Conservation (phyloP, 2,113 vertebrate genomes). For the Amazona guildingii region DNA sequence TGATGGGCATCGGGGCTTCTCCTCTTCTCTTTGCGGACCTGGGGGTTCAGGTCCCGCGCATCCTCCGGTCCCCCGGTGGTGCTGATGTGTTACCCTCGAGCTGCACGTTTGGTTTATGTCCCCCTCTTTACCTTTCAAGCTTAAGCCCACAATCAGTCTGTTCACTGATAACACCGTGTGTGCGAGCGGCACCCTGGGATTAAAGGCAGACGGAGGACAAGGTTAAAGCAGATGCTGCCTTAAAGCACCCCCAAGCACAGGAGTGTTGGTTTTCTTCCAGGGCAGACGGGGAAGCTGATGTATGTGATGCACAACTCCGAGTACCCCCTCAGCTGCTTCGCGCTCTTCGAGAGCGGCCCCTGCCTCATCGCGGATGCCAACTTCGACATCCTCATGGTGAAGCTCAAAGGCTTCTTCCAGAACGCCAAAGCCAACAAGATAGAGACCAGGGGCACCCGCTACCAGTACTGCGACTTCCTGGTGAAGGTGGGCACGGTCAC, state of each 20-base stretch:
- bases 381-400: constrained; percentile 96
- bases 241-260: not conserved
- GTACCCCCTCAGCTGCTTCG: constrained; percentile 92
- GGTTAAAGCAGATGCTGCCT: not conserved
- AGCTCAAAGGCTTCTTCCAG: constrained; percentile 97
- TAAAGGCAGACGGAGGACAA: not conserved
- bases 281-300: constrained; percentile 91
- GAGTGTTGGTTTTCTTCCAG: constrained; percentile 59
- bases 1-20: not conserved
- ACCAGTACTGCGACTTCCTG: constrained; percentile 95
- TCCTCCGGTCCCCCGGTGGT: rapidly evolving
- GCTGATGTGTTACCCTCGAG: not conserved
- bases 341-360: constrained; percentile 92
- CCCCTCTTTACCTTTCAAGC: not conserved
- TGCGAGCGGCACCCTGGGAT: not conserved
- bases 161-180: rapidly evolving
- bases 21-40: not conserved
- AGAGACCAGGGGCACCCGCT: constrained; percentile 91
- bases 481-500: constrained; percentile 93
- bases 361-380: constrained; percentile 91
- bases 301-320: constrained; percentile 99
- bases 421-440: constrained; percentile 98
- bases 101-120: not conserved
- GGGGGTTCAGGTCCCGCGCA: rapidly evolving
- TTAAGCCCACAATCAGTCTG: not conserved